These are phyloP conservation scores for Mechanitis messenoides DNA, from an alignment of 2,888 invertebrate species.

Conservation along the genomic window DNA sequence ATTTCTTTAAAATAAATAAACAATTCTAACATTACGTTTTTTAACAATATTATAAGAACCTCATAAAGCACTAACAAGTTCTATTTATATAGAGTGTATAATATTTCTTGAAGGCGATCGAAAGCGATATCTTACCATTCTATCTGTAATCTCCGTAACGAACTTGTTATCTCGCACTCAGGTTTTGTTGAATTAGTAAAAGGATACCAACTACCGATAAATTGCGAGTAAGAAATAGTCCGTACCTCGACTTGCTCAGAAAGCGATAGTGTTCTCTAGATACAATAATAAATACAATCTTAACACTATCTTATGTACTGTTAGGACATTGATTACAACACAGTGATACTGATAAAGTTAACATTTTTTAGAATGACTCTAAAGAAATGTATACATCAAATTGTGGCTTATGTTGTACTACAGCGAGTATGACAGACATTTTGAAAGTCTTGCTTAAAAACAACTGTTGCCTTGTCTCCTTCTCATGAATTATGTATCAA, in stretches of 20 bases:
- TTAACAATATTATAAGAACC: no score
- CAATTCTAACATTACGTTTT: no score
- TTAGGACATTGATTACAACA: no score
- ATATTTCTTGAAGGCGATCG: not conserved
- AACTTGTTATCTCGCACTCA: slow-evolving; percentile 57
- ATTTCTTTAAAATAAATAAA: no score
- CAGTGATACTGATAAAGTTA: no score
- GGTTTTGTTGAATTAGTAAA: slow-evolving; percentile 68
- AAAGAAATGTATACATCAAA: slow-evolving; percentile 43
- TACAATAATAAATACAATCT: slow-evolving; percentile 46
- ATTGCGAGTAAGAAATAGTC: slow-evolving; percentile 37
- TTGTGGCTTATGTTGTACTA: no score
- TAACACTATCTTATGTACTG: slow-evolving; percentile 19
- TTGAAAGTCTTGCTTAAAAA: no score
- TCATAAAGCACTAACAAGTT: no score
- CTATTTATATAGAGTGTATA: not conserved
- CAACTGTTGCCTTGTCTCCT: no score
- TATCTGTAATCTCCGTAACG: slow-evolving; percentile 49
- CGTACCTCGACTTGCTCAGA: slow-evolving; percentile 53
- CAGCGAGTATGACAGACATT: no score
- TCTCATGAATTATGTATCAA: no score
- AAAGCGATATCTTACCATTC: slow-evolving; percentile 45
- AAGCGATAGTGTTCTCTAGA: slow-evolving; percentile 69
- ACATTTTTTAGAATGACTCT: slow-evolving; percentile 26
- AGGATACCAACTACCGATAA: slow-evolving; percentile 43